These are phyloP conservation scores for Lasioglossum morio DNA, from an alignment of 2,888 invertebrate species.

Conservation along the genomic window DNA sequence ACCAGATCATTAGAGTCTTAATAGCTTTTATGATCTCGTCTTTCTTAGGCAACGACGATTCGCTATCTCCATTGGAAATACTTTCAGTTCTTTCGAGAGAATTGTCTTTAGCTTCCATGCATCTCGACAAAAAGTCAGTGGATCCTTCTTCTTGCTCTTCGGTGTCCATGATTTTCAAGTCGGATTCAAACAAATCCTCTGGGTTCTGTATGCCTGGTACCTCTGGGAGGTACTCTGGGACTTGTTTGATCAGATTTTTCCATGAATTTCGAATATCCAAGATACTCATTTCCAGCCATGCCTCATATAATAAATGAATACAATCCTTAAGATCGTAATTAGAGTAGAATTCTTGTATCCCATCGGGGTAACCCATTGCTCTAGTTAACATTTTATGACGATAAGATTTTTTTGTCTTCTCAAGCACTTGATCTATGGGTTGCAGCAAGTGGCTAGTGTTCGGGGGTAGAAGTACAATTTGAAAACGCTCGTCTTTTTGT, in stretches of 20 bases:
- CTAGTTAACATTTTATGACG: conserved; percentile 15
- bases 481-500: not conserved
- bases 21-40: conserved; percentile 21
- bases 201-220: conserved; percentile 1
- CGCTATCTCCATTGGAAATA: not conserved
- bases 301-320: conserved; percentile 16
- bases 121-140: conserved; percentile 14
- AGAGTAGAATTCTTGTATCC: conserved; percentile 25
- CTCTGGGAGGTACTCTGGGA: not conserved
- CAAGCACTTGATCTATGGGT: conserved; percentile 23
- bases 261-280: conserved; percentile 10
- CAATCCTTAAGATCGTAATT: conserved; percentile 29
- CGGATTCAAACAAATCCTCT: conserved; percentile 10
- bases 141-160: conserved; percentile 19
- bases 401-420: conserved; percentile 21
- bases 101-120: conserved; percentile 3
- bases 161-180: conserved; percentile 17
- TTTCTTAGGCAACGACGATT: not conserved
- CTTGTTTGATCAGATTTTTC: conserved; percentile 15
- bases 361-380: not conserved
- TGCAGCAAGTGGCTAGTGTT: not conserved
- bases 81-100: conserved; percentile 13
- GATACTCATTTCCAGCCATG: conserved; percentile 9
- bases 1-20: conserved; percentile 13
- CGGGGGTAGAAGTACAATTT: not conserved